Percentiles rank a stretch among this genome's conserved stretches.
Evolutionary conservation across 2,888 invertebrate species (phyloP).

Genomic region (Anaspis maculata): DNA sequence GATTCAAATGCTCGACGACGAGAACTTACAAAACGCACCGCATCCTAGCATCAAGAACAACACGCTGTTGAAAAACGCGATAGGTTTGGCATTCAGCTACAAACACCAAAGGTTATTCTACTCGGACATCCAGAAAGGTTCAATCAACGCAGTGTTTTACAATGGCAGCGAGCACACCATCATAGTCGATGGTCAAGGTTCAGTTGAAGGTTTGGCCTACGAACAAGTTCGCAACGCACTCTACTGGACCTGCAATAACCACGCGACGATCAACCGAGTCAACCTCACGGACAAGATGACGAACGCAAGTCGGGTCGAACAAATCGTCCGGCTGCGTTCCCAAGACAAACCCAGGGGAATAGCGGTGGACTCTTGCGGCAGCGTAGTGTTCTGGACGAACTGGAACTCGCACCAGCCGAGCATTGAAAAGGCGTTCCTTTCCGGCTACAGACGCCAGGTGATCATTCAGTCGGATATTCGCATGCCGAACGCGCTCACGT

Average conservation of each 20-base stretch:
- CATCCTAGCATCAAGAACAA: slow-evolving; percentile 63
- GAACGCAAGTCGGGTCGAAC: slow-evolving; percentile 41
- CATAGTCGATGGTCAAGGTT: slow-evolving; percentile 66
- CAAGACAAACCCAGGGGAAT: slow-evolving; percentile 80
- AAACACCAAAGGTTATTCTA: slow-evolving; percentile 63
- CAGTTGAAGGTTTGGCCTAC: slow-evolving; percentile 80
- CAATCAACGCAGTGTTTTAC: slow-evolving; percentile 74
- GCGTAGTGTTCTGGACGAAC: slow-evolving; percentile 80
- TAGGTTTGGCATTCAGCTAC: slow-evolving; percentile 76
- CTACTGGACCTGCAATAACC: slow-evolving; percentile 82
- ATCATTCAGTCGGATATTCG: slow-evolving; percentile 71
- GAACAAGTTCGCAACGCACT: slow-evolving; percentile 60
- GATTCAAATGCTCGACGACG: slow-evolving; percentile 66
- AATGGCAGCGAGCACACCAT: slow-evolving; percentile 67
- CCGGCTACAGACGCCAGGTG: slow-evolving; percentile 51
- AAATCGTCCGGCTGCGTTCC: slow-evolving; percentile 55
- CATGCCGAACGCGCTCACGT: slow-evolving; percentile 78
- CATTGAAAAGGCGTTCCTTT: slow-evolving; percentile 63
- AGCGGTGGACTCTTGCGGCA: slow-evolving; percentile 72
- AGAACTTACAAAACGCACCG: slow-evolving; percentile 67
- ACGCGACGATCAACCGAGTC: slow-evolving; percentile 61
- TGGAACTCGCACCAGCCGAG: slow-evolving; percentile 76
- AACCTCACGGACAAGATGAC: slow-evolving; percentile 43
- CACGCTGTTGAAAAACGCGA: slow-evolving; percentile 74
- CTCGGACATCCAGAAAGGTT: slow-evolving; percentile 81